A percentile compares a stretch with the other conserved stretches of the same genome.
Conservation (phyloP, 2,113 vertebrate species). For the Nansenia antarctica region DNA sequence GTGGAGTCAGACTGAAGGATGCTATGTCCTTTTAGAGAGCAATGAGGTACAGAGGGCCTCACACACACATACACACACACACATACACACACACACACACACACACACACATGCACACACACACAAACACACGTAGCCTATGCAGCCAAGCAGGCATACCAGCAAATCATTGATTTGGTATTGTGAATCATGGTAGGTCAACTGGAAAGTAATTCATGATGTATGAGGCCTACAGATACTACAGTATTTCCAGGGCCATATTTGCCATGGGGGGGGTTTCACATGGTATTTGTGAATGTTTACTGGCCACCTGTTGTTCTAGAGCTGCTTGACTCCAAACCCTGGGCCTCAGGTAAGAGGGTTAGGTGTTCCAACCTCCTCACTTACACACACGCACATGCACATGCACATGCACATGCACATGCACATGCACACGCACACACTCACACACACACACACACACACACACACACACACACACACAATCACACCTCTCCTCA, state of each 20-base stretch:
- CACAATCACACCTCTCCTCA: neutral
- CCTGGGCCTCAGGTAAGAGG: neutral
- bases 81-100: neutral
- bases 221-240: no score
- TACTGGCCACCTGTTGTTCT: neutral
- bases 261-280: neutral
- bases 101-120: neutral
- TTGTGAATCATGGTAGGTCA: neutral
- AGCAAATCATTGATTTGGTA: neutral
- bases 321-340: neutral
- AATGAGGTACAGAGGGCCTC: neutral
- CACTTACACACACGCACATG: no score
- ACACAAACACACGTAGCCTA: neutral
- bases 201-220: no score
- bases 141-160: neutral
- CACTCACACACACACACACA: no score
- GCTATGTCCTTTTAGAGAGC: slow-evolving; percentile 15
- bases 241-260: neutral
- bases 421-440: no score
- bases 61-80: neutral
- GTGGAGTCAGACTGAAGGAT: slow-evolving; percentile 20
- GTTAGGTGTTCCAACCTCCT: neutral
- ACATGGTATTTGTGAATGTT: neutral
- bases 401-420: no score
- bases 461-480: no score